Percentiles rank a stretch among this genome's conserved stretches.
phyloP scores from a whole-genome alignment of 35 echinoderm and acorn worm genomes.

The Diadema setosum region DNA sequence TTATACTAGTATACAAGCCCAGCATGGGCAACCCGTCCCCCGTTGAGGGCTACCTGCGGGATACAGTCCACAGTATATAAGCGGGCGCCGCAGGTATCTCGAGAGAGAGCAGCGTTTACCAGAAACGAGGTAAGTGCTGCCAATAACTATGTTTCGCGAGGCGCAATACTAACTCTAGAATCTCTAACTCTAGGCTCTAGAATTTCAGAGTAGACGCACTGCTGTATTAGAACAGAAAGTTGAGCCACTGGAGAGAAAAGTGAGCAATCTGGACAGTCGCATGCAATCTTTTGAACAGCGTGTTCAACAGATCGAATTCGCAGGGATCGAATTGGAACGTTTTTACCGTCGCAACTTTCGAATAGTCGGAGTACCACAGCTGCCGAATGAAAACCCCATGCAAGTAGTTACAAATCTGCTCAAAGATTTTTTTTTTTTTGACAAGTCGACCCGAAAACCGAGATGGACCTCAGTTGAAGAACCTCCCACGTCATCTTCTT shows the following conservation, averaged over 20 bases:
- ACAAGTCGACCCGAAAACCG: constrained; percentile 11
- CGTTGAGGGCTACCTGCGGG: no score
- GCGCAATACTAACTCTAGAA: no score
- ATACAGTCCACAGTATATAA: no score
- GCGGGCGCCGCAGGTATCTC: no score
- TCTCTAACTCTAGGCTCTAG: no score
- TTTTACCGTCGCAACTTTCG: constrained; percentile 20
- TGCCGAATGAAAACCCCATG: not conserved
- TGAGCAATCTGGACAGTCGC: not conserved
- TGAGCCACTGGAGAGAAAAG: not conserved
- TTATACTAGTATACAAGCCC: no score
- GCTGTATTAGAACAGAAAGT: not conserved
- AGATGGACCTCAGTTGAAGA: not conserved
- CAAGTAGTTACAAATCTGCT: not conserved
- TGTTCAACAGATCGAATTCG: not conserved
- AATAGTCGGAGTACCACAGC: not conserved
- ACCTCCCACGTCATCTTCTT: constrained; percentile 20
- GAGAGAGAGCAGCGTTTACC: no score
- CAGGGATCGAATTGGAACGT: constrained; percentile 18
- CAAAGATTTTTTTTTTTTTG: constrained; percentile 15
- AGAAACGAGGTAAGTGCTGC: no score
- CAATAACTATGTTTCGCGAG: no score
- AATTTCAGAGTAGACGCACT: not conserved
- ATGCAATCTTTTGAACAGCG: not conserved
- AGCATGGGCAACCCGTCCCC: no score